Evolutionary conservation across 2,888 invertebrate genomes (phyloP), one percentile per base, ranked within the genome.

Genomic region (Ectemnius continuus): DNA sequence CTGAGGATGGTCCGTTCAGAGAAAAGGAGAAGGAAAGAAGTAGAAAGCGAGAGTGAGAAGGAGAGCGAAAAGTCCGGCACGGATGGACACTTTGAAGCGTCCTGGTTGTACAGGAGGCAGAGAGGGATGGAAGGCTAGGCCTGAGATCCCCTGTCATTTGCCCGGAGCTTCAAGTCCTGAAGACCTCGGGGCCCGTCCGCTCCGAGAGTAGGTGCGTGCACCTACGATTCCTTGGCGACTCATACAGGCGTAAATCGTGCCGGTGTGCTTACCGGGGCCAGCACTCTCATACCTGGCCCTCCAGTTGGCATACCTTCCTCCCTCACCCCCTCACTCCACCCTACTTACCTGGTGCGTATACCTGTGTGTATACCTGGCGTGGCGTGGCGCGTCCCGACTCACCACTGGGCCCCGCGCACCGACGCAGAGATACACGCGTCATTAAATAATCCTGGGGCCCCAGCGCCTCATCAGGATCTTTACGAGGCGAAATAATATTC

Each of bases 381-480:
- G 82, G 79, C 82, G n/a, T n/a, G n/a, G n/a, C n/a, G n/a, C n/a
- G 78, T 76, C 36, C 36, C 36, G 36, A 11, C 11, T 36, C 36
- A 36, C 8, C n/a, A 52, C 52, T 52, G 52, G 78, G 78, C 80
- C 78, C 81, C 82, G 81, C 73, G 75, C 75, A 79, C 66, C 75
- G 69, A 75, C 74, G 65, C 48, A 67, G 63, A 82, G 79, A 83
- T 81, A 81, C 71, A 84, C 84, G 82, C 85, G 83, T 86, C 88
- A 89, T 89, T 89, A 89, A 89, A 89, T 88, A 89, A 88, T 87
- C 86, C 84, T 70, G 78, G 80, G 28, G 81, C 82, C 11, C 36
- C 36, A 36, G 84, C 83, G 83, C 85, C 87, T 89, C 88, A 89
- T 89, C 88, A 89, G 87, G 86, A 88, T 86, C 85, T 87, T 87